phyloP scores from a whole-genome alignment of 2,797 vertebrate species.

The Halcyon leucocephala region DNA sequence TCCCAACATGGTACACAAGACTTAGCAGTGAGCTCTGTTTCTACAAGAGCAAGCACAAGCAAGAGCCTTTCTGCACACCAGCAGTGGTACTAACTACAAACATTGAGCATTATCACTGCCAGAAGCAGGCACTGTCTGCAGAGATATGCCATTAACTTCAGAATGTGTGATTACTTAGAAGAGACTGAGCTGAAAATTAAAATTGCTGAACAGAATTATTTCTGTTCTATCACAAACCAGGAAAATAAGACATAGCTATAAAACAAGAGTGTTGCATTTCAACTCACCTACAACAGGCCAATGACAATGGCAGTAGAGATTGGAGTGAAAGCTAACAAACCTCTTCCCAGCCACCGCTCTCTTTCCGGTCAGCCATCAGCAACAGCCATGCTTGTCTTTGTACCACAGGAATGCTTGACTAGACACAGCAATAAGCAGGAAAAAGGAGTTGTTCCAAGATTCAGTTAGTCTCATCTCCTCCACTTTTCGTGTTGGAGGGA shows the following conservation, averaged over 20 bases:
- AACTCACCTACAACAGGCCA: neutral
- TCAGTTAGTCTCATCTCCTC: neutral
- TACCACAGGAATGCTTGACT: accelerated
- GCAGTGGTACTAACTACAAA: too few relatives aligned
- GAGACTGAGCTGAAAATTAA: too few relatives aligned
- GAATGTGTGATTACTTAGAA: too few relatives aligned
- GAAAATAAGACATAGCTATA: neutral
- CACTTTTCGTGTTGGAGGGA: neutral
- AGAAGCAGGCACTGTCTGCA: too few relatives aligned
- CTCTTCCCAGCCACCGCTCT: neutral
- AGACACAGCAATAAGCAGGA: accelerated
- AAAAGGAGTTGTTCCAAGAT: neutral
- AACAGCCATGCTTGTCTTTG: neutral
- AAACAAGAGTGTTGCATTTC: neutral
- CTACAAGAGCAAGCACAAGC: too few relatives aligned
- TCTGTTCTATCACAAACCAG: too few relatives aligned
- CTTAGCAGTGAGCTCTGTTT: too few relatives aligned
- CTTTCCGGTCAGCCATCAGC: neutral
- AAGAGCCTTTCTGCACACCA: too few relatives aligned
- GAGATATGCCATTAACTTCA: too few relatives aligned
- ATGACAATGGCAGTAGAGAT: neutral
- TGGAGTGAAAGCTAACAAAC: neutral
- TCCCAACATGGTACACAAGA: too few relatives aligned
- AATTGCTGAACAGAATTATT: too few relatives aligned
- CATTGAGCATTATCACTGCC: too few relatives aligned